Evolutionary conservation across 2,797 vertebrate genomes (phyloP).

Genomic region (Falco berigora): DNA sequence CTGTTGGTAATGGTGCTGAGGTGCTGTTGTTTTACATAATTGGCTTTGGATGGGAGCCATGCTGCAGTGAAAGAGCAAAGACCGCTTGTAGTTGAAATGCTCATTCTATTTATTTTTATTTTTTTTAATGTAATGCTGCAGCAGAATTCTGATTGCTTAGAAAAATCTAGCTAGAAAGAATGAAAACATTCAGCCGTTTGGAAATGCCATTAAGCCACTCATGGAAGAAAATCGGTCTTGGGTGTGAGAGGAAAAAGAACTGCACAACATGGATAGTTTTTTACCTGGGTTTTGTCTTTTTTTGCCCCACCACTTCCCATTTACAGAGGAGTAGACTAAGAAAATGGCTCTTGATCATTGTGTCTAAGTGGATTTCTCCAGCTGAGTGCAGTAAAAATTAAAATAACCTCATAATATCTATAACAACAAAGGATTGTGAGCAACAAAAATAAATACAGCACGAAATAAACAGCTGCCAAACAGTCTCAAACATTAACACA

Average conservation of each 20-base stretch:
- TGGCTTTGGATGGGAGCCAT: slow-evolving; percentile 64
- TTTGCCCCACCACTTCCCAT: background rate
- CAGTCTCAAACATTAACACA: background rate
- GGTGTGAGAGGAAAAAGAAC: background rate
- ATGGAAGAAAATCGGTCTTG: background rate
- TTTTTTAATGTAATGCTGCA: background rate
- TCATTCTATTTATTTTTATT: background rate
- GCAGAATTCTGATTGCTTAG: background rate
- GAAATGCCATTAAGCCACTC: background rate
- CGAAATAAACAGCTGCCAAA: background rate
- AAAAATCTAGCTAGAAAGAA: background rate
- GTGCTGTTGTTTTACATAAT: slow-evolving; percentile 67
- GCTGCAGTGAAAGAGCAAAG: slow-evolving; percentile 55
- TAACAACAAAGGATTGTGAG: background rate
- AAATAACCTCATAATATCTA: background rate
- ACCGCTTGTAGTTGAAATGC: background rate
- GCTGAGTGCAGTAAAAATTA: background rate
- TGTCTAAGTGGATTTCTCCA: background rate
- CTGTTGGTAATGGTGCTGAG: slow-evolving; percentile 39
- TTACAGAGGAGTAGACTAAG: background rate
- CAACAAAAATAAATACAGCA: background rate
- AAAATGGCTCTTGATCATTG: background rate
- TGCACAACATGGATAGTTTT: background rate
- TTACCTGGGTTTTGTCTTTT: background rate
- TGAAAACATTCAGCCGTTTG: background rate